Evolutionary conservation across 2,113 vertebrate genomes (phyloP).

Genomic region (Sprattus sprattus): DNA sequence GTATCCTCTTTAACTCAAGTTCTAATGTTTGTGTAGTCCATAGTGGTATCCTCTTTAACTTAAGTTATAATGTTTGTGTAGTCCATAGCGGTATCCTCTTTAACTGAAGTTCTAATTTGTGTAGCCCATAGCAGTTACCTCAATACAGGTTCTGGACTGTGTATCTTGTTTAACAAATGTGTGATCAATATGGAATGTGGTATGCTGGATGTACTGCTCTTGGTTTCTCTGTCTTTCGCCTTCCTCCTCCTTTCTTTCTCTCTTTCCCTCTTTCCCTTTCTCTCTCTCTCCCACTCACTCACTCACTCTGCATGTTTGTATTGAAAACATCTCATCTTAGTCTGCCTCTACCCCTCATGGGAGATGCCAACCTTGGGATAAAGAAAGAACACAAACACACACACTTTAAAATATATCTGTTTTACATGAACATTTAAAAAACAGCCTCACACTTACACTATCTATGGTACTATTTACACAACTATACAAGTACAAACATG

Average conservation of each 20-base stretch:
- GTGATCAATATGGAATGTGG: neutral
- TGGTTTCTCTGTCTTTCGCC: neutral
- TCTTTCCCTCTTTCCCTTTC: slow-evolving; percentile 58
- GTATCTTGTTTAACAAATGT: neutral
- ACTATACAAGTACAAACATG: too few species aligned
- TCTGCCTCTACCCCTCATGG: neutral
- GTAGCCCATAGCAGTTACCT: too few species aligned
- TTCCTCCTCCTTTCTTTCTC: slow-evolving; percentile 45
- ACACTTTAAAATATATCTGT: too few species aligned
- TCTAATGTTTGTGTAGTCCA: too few species aligned
- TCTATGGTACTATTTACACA: too few species aligned
- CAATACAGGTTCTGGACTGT: neutral
- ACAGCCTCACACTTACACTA: too few species aligned
- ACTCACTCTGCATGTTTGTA: neutral
- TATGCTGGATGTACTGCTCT: neutral
- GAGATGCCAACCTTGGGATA: neutral
- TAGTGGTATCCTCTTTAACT: too few species aligned
- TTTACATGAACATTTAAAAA: too few species aligned
- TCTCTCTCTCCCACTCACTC: neutral
- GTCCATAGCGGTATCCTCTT: neutral
- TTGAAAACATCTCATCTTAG: neutral
- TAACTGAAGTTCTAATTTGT: too few species aligned
- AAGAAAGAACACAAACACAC: neutral
- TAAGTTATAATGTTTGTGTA: too few species aligned
- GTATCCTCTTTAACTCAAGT: too few species aligned